Evolutionary conservation across 2,888 invertebrate species (phyloP).

Genomic region (Tinea pellionella): DNA sequence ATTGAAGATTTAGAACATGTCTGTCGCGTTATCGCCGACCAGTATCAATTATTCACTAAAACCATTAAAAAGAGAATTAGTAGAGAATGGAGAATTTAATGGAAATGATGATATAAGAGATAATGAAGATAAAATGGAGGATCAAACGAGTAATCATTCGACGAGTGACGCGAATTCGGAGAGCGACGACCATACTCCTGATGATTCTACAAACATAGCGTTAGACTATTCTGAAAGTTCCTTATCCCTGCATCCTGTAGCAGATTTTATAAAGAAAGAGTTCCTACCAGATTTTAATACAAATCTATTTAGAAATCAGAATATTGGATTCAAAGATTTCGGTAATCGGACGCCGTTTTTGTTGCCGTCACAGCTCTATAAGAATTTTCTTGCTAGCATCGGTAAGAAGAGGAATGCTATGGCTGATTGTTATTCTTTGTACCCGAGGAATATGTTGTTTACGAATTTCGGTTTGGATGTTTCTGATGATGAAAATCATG

Average conservation of each 20-base stretch:
- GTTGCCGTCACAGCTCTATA: conserved; percentile 82
- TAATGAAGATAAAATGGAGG: conserved; percentile 38
- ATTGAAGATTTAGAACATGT: conserved; percentile 31
- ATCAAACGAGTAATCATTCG: conserved; percentile 42
- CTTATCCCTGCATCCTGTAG: conserved; percentile 49
- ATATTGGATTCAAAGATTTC: conserved; percentile 50
- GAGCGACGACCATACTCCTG: conserved; percentile 44
- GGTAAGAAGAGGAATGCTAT: conserved; percentile 51
- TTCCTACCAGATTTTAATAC: conserved; percentile 52
- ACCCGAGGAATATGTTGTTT: conserved; percentile 69
- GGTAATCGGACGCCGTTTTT: conserved; percentile 65
- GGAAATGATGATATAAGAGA: conserved; percentile 24
- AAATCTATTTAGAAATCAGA: conserved; percentile 56
- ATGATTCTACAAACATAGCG: conserved; percentile 38
- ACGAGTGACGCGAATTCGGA: conserved; percentile 54
- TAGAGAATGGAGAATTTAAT: conserved; percentile 33
- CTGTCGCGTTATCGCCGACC: conserved; percentile 50
- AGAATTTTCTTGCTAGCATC: conserved; percentile 78
- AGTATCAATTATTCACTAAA: conserved; percentile 32
- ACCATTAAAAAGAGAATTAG: conserved; percentile 54
- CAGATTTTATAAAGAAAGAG: conserved; percentile 63
- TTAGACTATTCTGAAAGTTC: conserved; percentile 55
- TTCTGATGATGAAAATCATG: conserved; percentile 56
- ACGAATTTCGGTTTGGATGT: conserved; percentile 51
- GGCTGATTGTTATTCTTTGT: conserved; percentile 57